phyloP scores from a whole-genome alignment of 2,888 invertebrate species.

The Eledona agricola region DNA sequence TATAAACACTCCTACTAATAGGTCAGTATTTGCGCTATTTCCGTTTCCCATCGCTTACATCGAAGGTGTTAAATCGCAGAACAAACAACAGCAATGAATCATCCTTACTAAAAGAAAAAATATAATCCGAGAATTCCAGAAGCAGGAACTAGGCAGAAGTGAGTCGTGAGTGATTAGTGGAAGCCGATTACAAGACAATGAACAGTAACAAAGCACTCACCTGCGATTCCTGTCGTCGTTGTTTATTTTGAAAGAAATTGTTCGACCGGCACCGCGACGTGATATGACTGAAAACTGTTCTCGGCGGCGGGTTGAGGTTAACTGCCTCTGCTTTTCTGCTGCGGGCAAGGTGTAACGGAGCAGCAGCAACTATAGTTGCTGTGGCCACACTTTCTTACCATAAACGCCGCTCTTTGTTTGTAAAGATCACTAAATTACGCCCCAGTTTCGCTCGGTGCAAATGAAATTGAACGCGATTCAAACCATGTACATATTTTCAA shows the following conservation, averaged over 20 bases:
- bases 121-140: no score
- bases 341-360: constrained; percentile 28
- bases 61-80: no score
- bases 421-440: neutral
- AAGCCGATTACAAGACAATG: no score
- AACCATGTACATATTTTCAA: no score
- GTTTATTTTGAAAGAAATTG: neutral
- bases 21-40: neutral
- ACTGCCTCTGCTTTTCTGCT: constrained; percentile 23
- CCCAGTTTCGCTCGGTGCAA: neutral
- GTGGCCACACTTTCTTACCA: constrained; percentile 8
- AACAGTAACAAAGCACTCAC: no score
- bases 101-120: no score
- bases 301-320: constrained; percentile 23
- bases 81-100: no score
- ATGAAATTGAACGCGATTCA: no score
- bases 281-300: constrained; percentile 12
- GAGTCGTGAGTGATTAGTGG: no score
- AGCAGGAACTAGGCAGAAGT: no score
- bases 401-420: constrained; percentile 1
- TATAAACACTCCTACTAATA: neutral
- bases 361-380: constrained; percentile 11
- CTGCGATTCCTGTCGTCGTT: no score
- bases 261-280: constrained; percentile 3
- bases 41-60: no score